Conservation (phyloP, 2,797 vertebrate species). For the Melanotaenia trifasciata region DNA sequence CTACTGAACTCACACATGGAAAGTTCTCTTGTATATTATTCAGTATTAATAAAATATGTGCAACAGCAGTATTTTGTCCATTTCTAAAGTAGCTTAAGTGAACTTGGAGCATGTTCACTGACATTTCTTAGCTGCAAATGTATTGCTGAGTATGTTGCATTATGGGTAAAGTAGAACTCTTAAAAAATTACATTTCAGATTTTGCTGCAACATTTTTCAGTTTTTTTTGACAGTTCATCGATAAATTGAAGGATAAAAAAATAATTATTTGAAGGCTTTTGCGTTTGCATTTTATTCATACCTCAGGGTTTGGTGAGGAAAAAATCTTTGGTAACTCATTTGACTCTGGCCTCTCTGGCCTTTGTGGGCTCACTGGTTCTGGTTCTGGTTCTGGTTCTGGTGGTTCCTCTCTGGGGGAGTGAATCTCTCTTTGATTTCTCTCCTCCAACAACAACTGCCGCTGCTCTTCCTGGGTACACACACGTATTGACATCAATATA, state of each 20-base stretch:
- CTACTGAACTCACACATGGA: too few relatives aligned
- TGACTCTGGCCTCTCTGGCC: constrained; percentile 24
- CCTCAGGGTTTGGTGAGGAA: constrained; percentile 62
- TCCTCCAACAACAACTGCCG: constrained; percentile 61
- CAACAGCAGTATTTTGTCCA: neutral
- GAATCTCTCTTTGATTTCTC: constrained; percentile 53
- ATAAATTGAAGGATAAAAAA: neutral
- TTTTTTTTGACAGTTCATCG: neutral
- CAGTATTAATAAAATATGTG: neutral
- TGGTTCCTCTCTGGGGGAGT: constrained; percentile 49
- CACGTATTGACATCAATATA: neutral
- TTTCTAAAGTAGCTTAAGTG: neutral
- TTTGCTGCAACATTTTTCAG: neutral
- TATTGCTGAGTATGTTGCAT: neutral
- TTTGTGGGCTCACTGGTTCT: constrained; percentile 37
- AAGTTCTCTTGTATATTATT: neutral
- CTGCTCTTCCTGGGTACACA: constrained; percentile 73
- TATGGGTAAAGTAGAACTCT: neutral
- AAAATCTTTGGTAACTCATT: constrained; percentile 42
- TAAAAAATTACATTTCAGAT: neutral
- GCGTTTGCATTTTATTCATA: constrained; percentile 34
- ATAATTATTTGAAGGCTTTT: neutral
- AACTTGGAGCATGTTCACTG: neutral
- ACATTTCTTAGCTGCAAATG: neutral
- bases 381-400: constrained; percentile 31